Conservation (phyloP, 2,888 invertebrate species). For the Xanthorhoe spadicearia region DNA sequence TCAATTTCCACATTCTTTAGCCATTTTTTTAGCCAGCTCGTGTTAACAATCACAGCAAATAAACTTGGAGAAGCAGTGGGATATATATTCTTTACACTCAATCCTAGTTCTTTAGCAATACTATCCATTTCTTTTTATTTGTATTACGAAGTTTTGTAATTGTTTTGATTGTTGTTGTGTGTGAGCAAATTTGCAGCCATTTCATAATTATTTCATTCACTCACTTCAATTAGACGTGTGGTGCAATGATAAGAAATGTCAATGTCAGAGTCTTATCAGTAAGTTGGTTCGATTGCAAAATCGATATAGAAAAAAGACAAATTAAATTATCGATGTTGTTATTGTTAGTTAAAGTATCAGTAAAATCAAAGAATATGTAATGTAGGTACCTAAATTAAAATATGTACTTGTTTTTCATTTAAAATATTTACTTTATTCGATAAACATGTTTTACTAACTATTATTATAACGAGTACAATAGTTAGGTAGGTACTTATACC, state of each 20-base stretch:
- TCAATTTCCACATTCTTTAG: slow-evolving; percentile 78
- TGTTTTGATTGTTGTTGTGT: slow-evolving; percentile 15
- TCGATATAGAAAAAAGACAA: no score
- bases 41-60: slow-evolving; percentile 87
- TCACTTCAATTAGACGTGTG: background rate
- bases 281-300: background rate
- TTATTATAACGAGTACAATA: background rate
- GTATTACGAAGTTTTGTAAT: slow-evolving; percentile 61
- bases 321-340: no score
- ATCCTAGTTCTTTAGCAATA: slow-evolving; percentile 88
- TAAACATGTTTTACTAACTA: background rate
- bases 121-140: slow-evolving; percentile 84
- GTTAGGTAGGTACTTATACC: background rate
- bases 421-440: slow-evolving; percentile 1
- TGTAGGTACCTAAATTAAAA: background rate
- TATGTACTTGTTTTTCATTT: background rate
- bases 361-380: no score
- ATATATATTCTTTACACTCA: slow-evolving; percentile 88
- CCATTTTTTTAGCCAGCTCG: slow-evolving; percentile 88
- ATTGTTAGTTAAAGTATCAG: no score
- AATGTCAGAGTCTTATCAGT: slow-evolving; percentile 1
- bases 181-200: slow-evolving; percentile 9
- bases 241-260: slow-evolving; percentile 7
- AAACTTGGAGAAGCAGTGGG: slow-evolving; percentile 83
- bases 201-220: slow-evolving; percentile 2